A percentile compares a stretch with the other conserved stretches of the same genome.
phyloP scores from a whole-genome alignment of 37 sponge, comb jelly and placozoan genomes.

The Hormiphora californensis region DNA sequence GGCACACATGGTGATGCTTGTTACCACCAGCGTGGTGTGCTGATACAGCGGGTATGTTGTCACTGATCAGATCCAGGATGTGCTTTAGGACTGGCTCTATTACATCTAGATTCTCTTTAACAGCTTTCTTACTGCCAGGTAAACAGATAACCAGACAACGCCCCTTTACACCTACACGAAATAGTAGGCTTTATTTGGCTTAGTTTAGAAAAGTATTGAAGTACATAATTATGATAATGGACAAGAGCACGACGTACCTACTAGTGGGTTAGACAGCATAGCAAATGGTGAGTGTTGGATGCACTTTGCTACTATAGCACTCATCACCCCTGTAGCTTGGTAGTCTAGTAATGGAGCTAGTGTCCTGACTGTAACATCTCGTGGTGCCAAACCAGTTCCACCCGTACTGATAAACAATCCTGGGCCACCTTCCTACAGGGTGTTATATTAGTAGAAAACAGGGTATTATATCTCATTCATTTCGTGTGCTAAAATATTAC shows the following conservation, averaged over 20 bases:
- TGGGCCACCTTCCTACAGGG: not conserved
- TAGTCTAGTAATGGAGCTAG: slow-evolving; percentile 70
- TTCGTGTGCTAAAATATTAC: too few relatives aligned
- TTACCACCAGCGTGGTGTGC: not conserved
- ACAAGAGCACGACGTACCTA: not conserved
- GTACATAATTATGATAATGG: too few relatives aligned
- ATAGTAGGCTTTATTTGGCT: too few relatives aligned
- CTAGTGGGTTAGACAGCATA: slow-evolving; percentile 71
- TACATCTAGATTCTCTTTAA: not conserved
- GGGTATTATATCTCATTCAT: too few relatives aligned
- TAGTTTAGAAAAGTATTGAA: too few relatives aligned
- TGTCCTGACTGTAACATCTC: slow-evolving; percentile 89
- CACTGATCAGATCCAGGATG: slow-evolving; percentile 6
- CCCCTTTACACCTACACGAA: slow-evolving; percentile 65
- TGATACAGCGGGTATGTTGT: not conserved
- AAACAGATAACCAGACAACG: slow-evolving; percentile 76
- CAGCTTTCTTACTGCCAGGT: slow-evolving; percentile 87
- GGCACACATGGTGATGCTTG: not conserved
- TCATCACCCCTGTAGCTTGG: slow-evolving; percentile 77
- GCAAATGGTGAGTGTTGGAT: slow-evolving; percentile 85
- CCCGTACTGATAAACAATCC: slow-evolving; percentile 80
- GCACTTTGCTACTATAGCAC: slow-evolving; percentile 74
- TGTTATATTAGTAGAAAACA: not conserved
- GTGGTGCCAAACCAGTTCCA: slow-evolving; percentile 89
- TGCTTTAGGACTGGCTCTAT: not conserved